Evolutionary conservation across 2,113 vertebrate species (phyloP).

Genomic region (Indri indri): DNA sequence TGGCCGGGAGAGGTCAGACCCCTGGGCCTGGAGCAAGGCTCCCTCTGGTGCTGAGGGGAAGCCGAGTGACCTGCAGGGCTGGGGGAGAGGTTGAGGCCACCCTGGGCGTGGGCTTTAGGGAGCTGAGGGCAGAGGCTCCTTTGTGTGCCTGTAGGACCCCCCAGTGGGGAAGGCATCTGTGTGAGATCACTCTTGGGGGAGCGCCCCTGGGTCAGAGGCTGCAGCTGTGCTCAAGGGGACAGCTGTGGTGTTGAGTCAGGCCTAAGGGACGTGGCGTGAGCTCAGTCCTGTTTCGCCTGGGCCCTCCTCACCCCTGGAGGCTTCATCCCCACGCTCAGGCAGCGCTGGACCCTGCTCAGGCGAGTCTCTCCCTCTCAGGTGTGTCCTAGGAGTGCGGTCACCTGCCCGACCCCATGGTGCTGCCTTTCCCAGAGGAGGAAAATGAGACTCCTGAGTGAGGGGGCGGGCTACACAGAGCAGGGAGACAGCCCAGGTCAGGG

Average conservation of each 20-base stretch:
- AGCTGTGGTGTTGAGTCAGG: neutral
- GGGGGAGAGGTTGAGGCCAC: neutral
- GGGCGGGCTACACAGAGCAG: accelerated
- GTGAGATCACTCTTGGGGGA: neutral
- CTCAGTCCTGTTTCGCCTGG: neutral
- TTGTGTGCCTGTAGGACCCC: neutral
- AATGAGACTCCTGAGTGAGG: neutral
- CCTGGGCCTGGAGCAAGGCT: neutral
- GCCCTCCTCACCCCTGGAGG: neutral
- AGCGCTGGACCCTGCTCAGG: too few species aligned
- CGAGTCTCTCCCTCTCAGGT: neutral
- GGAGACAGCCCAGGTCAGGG: neutral
- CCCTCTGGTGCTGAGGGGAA: neutral
- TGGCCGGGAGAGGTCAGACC: neutral
- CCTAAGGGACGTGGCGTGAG: neutral
- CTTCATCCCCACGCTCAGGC: neutral
- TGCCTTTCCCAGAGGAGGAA: neutral
- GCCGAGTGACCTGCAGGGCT: neutral
- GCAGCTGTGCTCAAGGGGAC: neutral
- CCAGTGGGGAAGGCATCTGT: neutral
- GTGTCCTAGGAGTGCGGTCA: neutral
- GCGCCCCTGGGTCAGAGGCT: neutral
- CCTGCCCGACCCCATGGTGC: accelerated
- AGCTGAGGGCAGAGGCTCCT: neutral
- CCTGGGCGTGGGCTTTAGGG: accelerated